Evolutionary conservation across 2,888 invertebrate species (phyloP).

Genomic region (Drosophila paranaensis): DNA sequence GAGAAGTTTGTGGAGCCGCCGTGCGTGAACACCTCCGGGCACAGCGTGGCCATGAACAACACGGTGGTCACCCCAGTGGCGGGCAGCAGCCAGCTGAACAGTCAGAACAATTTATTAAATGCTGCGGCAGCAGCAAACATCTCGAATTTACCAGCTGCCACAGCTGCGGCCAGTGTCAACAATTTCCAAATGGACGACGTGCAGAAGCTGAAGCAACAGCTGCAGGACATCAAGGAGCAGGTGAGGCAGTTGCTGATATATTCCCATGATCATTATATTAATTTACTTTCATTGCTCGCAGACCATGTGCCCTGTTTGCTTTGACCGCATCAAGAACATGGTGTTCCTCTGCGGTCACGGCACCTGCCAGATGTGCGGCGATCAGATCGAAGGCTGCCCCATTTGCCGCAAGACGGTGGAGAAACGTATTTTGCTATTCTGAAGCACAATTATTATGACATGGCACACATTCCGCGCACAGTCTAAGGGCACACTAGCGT

Average conservation of each 20-base stretch:
- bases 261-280: not conserved
- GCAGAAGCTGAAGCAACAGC: constrained; percentile 95
- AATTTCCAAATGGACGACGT: constrained; percentile 92
- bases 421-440: constrained; percentile 96
- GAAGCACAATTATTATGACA: constrained; percentile 50
- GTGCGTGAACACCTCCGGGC: constrained; percentile 83
- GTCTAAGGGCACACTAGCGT: constrained; percentile 41
- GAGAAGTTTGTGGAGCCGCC: constrained; percentile 71
- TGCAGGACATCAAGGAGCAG: constrained; percentile 99
- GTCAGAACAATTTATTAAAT: constrained; percentile 80
- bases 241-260: constrained; percentile 84
- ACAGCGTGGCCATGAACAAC: constrained; percentile 84
- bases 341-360: constrained; percentile 99
- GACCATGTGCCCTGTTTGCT: constrained; percentile 99
- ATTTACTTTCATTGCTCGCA: constrained; percentile 85
- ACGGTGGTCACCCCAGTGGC: constrained; percentile 81
- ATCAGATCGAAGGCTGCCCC: constrained; percentile 98
- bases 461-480: constrained; percentile 69
- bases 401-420: constrained; percentile 98
- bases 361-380: constrained; percentile 99
- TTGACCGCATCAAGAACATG: constrained; percentile 99
- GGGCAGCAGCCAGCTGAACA: constrained; percentile 74
- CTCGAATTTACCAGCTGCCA: constrained; percentile 66
- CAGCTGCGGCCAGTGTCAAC: constrained; percentile 86
- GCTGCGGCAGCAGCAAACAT: constrained; percentile 57